A percentile compares a stretch with the other conserved stretches of the same genome.
These are phyloP conservation scores for Gambusia yucatana DNA, from an alignment of 2,797 vertebrate genomes.

Conservation along the genomic window DNA sequence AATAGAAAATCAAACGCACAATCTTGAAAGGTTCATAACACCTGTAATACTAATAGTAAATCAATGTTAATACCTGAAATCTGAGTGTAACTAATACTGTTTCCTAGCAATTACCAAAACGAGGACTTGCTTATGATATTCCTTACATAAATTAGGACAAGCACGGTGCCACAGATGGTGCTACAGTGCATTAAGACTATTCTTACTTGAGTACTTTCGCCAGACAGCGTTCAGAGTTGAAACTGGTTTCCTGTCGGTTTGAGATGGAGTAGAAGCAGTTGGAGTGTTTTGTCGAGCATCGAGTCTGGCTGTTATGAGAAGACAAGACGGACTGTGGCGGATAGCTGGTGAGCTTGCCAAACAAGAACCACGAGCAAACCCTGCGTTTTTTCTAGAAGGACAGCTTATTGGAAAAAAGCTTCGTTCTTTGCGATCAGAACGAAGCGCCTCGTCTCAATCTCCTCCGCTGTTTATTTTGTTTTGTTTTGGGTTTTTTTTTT, in stretches of 20 bases:
- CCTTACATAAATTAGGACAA: neutral
- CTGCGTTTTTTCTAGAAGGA: no score
- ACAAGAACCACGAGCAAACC: no score
- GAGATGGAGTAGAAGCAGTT: no score
- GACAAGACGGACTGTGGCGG: no score
- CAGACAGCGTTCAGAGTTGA: neutral
- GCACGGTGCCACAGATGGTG: neutral
- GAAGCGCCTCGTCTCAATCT: no score
- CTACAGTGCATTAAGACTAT: neutral
- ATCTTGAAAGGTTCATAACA: neutral
- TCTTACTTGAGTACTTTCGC: slow-evolving; percentile 17
- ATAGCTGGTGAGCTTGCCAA: no score
- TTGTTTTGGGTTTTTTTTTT: no score
- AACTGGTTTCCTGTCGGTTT: neutral
- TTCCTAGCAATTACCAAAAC: neutral
- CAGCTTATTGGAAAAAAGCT: no score
- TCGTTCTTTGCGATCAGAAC: no score
- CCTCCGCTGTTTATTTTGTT: no score
- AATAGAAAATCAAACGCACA: neutral
- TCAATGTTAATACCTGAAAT: neutral
- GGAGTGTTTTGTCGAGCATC: no score
- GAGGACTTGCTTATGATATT: neutral
- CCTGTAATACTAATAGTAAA: neutral
- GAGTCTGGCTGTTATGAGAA: no score
- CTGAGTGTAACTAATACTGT: neutral